Conservation (phyloP, 2,888 invertebrate genomes). For the Ametastegia equiseti region DNA sequence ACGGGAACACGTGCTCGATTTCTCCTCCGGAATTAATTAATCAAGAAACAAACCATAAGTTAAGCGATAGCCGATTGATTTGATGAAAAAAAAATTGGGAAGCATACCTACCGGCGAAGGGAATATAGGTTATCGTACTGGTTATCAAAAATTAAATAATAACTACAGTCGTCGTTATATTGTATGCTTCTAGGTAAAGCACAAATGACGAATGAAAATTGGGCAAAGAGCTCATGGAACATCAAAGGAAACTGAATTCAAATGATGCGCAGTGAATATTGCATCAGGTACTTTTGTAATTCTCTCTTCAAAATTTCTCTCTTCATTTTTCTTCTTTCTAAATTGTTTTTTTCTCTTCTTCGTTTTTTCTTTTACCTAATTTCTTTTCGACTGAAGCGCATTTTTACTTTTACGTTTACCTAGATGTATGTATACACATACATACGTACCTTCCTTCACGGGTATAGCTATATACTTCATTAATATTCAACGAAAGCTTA, state of each 20-base stretch:
- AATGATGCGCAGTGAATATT: background rate
- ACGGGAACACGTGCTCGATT: background rate
- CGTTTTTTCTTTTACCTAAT: background rate
- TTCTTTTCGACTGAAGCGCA: background rate
- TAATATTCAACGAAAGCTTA: slow-evolving; percentile 46
- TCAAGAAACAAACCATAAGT: slow-evolving; percentile 9
- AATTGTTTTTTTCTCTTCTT: background rate
- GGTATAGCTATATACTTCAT: background rate
- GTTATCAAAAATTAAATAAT: background rate
- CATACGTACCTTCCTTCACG: background rate
- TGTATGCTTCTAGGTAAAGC: background rate
- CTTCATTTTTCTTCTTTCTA: background rate
- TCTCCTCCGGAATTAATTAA: background rate
- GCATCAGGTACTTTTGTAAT: background rate
- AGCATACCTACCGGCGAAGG: background rate
- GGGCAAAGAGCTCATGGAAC: background rate
- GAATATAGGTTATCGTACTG: slow-evolving; percentile 1
- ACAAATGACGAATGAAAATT: background rate
- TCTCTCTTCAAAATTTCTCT: background rate
- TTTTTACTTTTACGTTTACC: background rate
- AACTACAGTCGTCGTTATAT: background rate
- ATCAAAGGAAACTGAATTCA: background rate
- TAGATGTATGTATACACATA: background rate
- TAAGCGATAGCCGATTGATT: slow-evolving; percentile 7
- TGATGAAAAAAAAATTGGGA: background rate